Base-by-base conservation (phyloP, 30 jellyfish, hydroid and myxozoan species). In the Nemopilema nomurai region DNA sequence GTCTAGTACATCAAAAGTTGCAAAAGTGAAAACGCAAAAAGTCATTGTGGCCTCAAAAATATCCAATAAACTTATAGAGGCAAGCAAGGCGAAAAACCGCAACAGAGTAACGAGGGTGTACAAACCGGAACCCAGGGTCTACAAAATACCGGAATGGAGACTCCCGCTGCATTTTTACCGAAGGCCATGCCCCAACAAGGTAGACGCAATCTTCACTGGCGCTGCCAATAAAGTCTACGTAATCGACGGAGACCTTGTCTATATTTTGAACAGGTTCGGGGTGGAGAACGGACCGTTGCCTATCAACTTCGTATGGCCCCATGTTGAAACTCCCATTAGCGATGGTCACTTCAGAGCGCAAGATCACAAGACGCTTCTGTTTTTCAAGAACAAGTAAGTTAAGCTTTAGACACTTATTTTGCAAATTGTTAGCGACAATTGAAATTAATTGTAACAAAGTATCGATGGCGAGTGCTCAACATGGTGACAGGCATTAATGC, bases 271-370 rank as follows among this genome's bases (percentile, higher is more conserved):
- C 29, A 49, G 82, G 52, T n/a, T 67, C 41, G 93, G 93, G 8
- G 67, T 84, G 1, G 87, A 73, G 22, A 23, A 30, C 1, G 93
- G 93, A 29, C 93, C 93, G 4, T 22, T 84, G 87, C 93, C 81
- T 6, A 16, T 84, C 62, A 50, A 76, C 22, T 77, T 67, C 28
- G 71, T 71, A 21, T 84, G 93, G 93, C 87, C 87, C 8, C 75
- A 75, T 13, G 87, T 76, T 4, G 21, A 49, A 22, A 26, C 72
- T 0, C 87, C 87, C 23, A 67, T 84, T 0, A n/a, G 49, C 41
- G 93, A 74, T 74, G 93, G 87, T 0, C 68, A 62, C 53, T 49
- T 84, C 33, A 62, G 87, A 41, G 32, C 49, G 51, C 21, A 53
- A 22, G 93, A 74, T 84, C 87, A 69, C 8, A 71, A 24, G 52